Evolutionary conservation across 2,888 invertebrate genomes (phyloP).

Genomic region (Drosophila nr. fundita): DNA sequence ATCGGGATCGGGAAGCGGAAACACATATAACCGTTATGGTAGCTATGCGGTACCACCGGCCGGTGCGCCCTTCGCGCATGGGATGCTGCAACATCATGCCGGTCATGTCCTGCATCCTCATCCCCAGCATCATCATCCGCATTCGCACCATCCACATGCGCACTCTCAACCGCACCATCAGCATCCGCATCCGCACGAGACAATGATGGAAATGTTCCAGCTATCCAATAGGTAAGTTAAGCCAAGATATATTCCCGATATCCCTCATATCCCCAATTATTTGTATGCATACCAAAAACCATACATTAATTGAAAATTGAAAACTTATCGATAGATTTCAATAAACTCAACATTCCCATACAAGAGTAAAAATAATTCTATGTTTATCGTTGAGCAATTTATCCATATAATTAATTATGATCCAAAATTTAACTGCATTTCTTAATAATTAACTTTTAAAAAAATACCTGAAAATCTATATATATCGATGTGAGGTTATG

Average conservation of each 20-base stretch:
- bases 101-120: conserved; percentile 20
- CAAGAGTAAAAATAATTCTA: neutral
- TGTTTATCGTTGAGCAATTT: neutral
- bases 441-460: too few species aligned
- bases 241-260: too few species aligned
- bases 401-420: neutral
- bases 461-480: too few species aligned
- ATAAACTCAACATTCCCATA: neutral
- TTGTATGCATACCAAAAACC: neutral
- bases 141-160: conserved; percentile 52
- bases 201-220: conserved; percentile 84
- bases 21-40: conserved; percentile 42
- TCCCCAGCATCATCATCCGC: conserved; percentile 50
- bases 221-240: conserved; percentile 83
- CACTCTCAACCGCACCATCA: conserved; percentile 53
- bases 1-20: conserved; percentile 3
- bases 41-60: conserved; percentile 34
- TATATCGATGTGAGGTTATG: neutral
- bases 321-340: conserved; percentile 2
- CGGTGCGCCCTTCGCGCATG: conserved; percentile 30
- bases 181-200: conserved; percentile 70
- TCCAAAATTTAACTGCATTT: too few species aligned
- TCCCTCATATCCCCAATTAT: neutral
- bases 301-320: neutral
- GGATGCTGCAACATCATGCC: conserved; percentile 34